Evolutionary conservation across 1,140 invertebrate species (phyloP).

Genomic region (Sitobion miscanthi): DNA sequence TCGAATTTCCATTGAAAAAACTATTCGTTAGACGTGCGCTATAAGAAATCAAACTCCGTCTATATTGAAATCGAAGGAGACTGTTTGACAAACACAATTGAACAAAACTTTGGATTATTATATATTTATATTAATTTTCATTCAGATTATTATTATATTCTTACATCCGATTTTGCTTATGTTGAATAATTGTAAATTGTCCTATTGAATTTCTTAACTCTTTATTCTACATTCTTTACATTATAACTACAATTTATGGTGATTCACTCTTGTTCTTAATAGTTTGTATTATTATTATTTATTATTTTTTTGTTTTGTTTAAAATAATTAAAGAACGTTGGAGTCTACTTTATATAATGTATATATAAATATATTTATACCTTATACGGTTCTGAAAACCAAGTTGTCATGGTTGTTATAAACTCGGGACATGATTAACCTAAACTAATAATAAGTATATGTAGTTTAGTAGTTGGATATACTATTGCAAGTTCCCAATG

Average conservation of each 20-base stretch:
- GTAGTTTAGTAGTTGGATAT: too few relatives aligned
- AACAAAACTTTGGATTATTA: background rate
- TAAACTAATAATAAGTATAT: background rate
- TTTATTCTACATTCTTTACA: background rate
- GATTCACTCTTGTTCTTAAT: background rate
- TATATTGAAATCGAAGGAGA: background rate
- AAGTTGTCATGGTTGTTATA: too few relatives aligned
- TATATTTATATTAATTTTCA: background rate
- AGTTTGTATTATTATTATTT: background rate
- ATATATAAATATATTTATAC: too few relatives aligned
- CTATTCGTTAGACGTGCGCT: background rate
- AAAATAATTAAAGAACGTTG: background rate
- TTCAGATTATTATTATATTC: background rate
- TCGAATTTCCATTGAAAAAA: slow-evolving; percentile 29
- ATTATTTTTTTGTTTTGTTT: too few relatives aligned
- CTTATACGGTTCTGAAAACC: too few relatives aligned
- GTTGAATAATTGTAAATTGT: background rate
- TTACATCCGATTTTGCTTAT: background rate
- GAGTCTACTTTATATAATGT: background rate
- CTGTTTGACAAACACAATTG: background rate
- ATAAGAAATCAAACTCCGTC: background rate
- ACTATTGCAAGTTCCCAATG: background rate
- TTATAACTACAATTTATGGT: background rate
- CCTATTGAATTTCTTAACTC: background rate
- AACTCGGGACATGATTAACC: too few relatives aligned